Base-by-base conservation (phyloP, 30 jellyfish, hydroid and myxozoan species). In the Chrysaora quinquecirrha region DNA sequence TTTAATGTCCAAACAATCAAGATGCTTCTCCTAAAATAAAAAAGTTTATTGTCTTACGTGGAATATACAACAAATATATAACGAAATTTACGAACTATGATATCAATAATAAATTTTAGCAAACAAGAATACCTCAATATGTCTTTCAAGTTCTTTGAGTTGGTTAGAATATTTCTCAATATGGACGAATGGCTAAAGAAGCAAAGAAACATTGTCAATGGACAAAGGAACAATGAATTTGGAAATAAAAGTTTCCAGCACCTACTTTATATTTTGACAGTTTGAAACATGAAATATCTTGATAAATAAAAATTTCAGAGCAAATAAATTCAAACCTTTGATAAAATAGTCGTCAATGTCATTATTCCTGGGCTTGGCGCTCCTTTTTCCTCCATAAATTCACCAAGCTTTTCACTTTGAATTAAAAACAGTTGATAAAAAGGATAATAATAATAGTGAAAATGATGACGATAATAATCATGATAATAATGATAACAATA, bases 301-400 rank as follows among this genome's bases (percentile, higher is more conserved):
- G n/a, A 16, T 43, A 43, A 43, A 43, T 16, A 9, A 43, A 43
- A 6, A 43, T 60, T 20, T 6, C 10, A 6, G 33, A 25, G 12
- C 11, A 60, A 0, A 12, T 21, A 2, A 1, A 16, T 18, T 48
- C 27, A 14, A 24, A 94, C 99, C 99, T 94, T 94, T 18, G 99
- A 94, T 49, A 94, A 86, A 54, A 85, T 22, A 20, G 95, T 72
- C 0, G 97, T 88, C 30, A 94, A 71, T 0, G 88, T 73, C 96
- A 86, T 87, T 21, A 94, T 75, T 3, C 99, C 99, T 0, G 99
- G 99, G 48, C 80, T 82, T 80, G 96, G 87, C 0, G 99, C 99
- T 11, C 99, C 99, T 48, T 31, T 77, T 19, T 73, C 75, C 38
- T 94, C 99, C 99, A 94, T 94, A 47, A 75, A 94, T 34, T 76